Base-by-base conservation (phyloP, 2,888 invertebrate species). In the Melangyna quadrimaculata region DNA sequence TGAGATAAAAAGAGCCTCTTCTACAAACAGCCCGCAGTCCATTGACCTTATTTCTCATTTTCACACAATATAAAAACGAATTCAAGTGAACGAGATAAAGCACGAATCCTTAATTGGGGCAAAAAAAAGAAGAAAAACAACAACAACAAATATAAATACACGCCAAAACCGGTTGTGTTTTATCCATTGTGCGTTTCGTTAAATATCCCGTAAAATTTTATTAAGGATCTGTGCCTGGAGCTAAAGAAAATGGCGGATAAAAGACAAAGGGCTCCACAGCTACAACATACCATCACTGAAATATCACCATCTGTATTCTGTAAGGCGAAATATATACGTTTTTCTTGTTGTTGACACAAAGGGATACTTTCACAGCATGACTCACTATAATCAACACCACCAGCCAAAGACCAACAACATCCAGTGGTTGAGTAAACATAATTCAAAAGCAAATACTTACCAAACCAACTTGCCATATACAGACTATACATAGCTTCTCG, bases 371-470 rank as follows among this genome's bases (percentile, higher is more conserved):
- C n/a, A n/a, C 48, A 67, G 48, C 32, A 63, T 17, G 24, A 45
- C 24, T 40, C 40, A 63, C 12, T 29, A 29, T 55, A 27, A 29
- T 55, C 24, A 65, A 12, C 19, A 27, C 12, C 29, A 53, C 59
- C 59, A 35, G 10, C 9, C n/a, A 2, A 43, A 2, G n/a, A 53
- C 48, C 72, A 29, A 27, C 61, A 9, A 48, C 29, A 61, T 48
- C 43, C 57, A 57, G 70, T 29, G 55, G 67, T 57, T 43, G 35
- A 75, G 77, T 70, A 77, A 77, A 77, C 61, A 77, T 53, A 70
- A 77, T 61, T 77, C 77, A 51, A 70, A 77, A 35, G 69, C 51
- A 67, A 67, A 67, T 63, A 74, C n/a, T n/a, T n/a, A n/a, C 74
- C n/a, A 48, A 37, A 61, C 59, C 35, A 40, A 43, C 75, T 63